Conservation (phyloP, 2,113 vertebrate genomes). For the Cariama cristata region DNA sequence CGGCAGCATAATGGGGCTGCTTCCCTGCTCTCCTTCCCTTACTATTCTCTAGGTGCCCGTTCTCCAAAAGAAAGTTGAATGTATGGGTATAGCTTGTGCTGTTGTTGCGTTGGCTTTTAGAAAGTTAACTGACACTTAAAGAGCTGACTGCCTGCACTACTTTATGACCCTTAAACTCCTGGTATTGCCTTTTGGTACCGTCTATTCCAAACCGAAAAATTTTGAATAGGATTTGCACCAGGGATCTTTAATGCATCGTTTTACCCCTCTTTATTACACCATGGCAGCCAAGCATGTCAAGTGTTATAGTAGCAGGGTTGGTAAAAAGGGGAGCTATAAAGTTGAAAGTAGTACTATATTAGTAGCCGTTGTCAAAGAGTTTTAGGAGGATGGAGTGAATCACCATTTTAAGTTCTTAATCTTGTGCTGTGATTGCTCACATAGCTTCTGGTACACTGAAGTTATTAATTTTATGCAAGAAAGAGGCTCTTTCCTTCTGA, state of each 20-base stretch:
- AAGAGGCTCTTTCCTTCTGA: background rate
- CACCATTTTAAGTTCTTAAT: background rate
- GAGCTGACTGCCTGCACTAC: background rate
- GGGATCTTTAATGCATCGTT: background rate
- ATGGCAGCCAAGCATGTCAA: constrained; percentile 5
- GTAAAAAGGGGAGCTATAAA: constrained; percentile 4
- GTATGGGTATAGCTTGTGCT: background rate
- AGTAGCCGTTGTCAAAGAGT: background rate
- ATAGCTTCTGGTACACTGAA: constrained; percentile 10
- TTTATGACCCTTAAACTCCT: background rate
- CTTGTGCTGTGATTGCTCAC: background rate
- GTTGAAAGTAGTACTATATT: background rate
- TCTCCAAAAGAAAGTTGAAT: constrained; percentile 4
- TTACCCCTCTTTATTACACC: constrained; percentile 14
- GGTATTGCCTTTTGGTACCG: background rate
- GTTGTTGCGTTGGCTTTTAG: constrained; percentile 28
- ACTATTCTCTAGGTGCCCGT: background rate
- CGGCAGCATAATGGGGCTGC: background rate
- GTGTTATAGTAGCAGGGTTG: background rate
- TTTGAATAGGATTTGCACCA: background rate
- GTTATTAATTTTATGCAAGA: constrained; percentile 45
- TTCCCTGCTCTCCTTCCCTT: background rate
- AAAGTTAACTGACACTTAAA: constrained; percentile 31
- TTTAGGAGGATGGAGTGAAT: background rate
- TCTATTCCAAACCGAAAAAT: background rate